A percentile compares a stretch with the other conserved stretches of the same genome.
phyloP scores from a whole-genome alignment of 37 sponge, comb jelly and placozoan genomes.

The Tethya wilhelma region DNA sequence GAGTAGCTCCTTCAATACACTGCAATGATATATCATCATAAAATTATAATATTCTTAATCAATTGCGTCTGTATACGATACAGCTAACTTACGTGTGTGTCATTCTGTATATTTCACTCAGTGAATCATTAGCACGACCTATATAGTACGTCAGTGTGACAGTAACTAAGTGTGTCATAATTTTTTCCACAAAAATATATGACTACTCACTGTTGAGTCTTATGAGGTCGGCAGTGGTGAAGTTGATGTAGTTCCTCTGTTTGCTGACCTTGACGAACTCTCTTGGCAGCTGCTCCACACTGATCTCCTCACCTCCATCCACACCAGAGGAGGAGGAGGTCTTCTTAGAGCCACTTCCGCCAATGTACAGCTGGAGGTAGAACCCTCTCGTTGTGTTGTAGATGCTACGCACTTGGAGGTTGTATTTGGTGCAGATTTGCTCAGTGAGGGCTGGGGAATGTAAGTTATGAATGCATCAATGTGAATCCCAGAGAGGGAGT shows the following conservation, averaged over 20 bases:
- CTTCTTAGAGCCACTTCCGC: neutral
- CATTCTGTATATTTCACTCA: slow-evolving; percentile 95
- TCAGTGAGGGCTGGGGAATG: slow-evolving; percentile 52
- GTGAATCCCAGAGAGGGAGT: neutral
- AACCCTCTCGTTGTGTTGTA: slow-evolving; percentile 91
- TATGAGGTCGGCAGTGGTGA: slow-evolving; percentile 90
- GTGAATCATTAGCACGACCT: slow-evolving; percentile 88
- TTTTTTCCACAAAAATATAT: neutral
- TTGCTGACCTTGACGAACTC: slow-evolving; percentile 85
- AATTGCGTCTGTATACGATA: too few relatives aligned
- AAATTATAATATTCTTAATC: too few relatives aligned
- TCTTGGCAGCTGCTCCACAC: slow-evolving; percentile 48
- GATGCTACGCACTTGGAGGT: slow-evolving; percentile 79
- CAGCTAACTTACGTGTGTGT: slow-evolving; percentile 73
- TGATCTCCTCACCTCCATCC: slow-evolving; percentile 6
- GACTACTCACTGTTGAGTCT: slow-evolving; percentile 45
- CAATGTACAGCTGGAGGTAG: slow-evolving; percentile 85
- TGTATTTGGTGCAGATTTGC: slow-evolving; percentile 67
- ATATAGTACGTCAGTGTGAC: neutral
- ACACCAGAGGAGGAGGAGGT: neutral
- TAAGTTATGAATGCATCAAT: neutral
- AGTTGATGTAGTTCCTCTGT: slow-evolving; percentile 73
- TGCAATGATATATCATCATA: too few relatives aligned
- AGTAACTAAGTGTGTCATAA: neutral
- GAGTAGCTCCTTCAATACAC: slow-evolving; percentile 80